These are phyloP conservation scores for Sebastes fasciatus DNA, from an alignment of 2,113 vertebrate species.

Conservation along the genomic window DNA sequence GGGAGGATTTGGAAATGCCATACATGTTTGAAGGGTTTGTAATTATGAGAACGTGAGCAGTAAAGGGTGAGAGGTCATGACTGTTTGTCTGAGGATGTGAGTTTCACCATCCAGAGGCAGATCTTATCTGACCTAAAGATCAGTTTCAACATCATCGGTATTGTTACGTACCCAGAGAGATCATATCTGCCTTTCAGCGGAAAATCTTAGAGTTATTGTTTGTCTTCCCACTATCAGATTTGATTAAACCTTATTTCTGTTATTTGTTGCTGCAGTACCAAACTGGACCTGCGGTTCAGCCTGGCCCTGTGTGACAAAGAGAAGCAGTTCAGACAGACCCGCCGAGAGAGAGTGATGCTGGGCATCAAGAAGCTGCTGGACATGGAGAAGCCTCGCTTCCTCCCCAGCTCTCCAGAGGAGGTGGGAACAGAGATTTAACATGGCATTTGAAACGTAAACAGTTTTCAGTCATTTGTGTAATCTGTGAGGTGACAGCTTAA, in stretches of 20 bases:
- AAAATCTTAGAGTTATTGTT: not conserved
- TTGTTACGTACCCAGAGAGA: not conserved
- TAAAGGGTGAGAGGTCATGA: not conserved
- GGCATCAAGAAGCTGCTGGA: slow-evolving; percentile 91
- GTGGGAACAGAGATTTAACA: slow-evolving; percentile 71
- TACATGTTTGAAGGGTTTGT: slow-evolving; percentile 4
- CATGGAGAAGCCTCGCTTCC: slow-evolving; percentile 85
- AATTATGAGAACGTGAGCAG: not conserved
- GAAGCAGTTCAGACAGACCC: slow-evolving; percentile 89
- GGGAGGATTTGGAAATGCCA: slow-evolving; percentile 9
- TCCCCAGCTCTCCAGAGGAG: slow-evolving; percentile 87
- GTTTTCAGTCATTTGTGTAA: not conserved
- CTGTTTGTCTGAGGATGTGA: not conserved
- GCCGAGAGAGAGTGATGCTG: slow-evolving; percentile 88
- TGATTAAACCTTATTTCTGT: not conserved
- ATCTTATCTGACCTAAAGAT: not conserved
- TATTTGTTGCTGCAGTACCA: slow-evolving; percentile 83
- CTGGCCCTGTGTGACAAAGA: slow-evolving; percentile 94
- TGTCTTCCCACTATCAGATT: not conserved
- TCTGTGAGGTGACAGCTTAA: not conserved
- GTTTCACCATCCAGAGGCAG: slow-evolving; percentile 2
- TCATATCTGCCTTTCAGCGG: not conserved
- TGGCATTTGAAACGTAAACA: not conserved
- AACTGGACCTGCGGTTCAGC: slow-evolving; percentile 93
- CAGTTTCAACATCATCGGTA: not conserved